phyloP scores from a whole-genome alignment of 2,888 invertebrate species.

The Odontocerum albicorne region DNA sequence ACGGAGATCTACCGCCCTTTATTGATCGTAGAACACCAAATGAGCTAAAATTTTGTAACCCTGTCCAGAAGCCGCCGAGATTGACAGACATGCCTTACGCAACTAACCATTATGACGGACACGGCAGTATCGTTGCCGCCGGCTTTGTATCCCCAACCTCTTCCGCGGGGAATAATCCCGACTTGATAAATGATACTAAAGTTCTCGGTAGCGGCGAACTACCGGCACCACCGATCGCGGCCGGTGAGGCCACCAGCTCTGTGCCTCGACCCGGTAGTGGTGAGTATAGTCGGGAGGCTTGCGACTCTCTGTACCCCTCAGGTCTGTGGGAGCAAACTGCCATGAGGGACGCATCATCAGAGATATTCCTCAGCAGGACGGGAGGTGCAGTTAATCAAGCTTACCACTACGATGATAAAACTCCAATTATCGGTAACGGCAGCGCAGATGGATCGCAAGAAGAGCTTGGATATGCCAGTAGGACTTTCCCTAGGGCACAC shows the following conservation, averaged over 20 bases:
- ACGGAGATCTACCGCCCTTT: constrained; percentile 54
- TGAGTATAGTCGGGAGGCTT: constrained; percentile 75
- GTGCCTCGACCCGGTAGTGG: constrained; percentile 65
- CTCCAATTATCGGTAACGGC: constrained; percentile 70
- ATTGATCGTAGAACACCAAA: constrained; percentile 46
- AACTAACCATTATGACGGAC: constrained; percentile 69
- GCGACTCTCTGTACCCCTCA: constrained; percentile 77
- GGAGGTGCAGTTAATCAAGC: constrained; percentile 60
- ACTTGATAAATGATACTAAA: constrained; percentile 82
- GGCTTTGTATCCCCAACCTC: constrained; percentile 75
- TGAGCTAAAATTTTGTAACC: constrained; percentile 59
- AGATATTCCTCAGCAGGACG: constrained; percentile 59
- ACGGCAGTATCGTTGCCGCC: constrained; percentile 64
- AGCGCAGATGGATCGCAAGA: constrained; percentile 61
- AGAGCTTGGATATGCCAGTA: constrained; percentile 63
- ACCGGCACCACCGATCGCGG: constrained; percentile 43
- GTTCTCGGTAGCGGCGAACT: constrained; percentile 61
- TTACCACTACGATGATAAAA: constrained; percentile 69
- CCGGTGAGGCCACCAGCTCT: constrained; percentile 37
- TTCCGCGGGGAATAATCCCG: constrained; percentile 78
- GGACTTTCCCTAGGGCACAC: constrained; percentile 62
- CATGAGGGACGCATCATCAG: constrained; percentile 46
- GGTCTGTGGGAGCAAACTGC: constrained; percentile 74
- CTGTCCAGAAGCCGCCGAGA: constrained; percentile 72
- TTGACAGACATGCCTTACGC: constrained; percentile 69